These are phyloP conservation scores for Meda fulgida DNA, from an alignment of 2,797 vertebrate genomes.

Conservation along the genomic window DNA sequence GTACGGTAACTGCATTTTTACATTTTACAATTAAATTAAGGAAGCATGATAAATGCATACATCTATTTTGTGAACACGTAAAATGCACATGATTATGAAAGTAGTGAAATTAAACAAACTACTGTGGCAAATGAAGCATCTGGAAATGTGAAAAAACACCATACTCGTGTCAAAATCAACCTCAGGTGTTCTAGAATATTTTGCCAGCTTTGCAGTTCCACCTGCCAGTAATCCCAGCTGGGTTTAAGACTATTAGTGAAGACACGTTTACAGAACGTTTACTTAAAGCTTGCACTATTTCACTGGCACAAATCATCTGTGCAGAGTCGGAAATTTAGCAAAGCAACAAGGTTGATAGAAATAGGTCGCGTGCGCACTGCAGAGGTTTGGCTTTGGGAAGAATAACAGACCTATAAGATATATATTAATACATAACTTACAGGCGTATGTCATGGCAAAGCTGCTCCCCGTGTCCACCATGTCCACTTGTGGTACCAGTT, in stretches of 20 bases:
- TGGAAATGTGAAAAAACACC: neutral
- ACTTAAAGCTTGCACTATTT: neutral
- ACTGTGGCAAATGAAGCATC: neutral
- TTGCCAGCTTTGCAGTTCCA: conserved; percentile 33
- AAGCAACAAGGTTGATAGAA: conserved; percentile 45
- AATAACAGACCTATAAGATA: neutral
- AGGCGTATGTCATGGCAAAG: conserved; percentile 98
- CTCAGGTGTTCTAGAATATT: conserved; percentile 16
- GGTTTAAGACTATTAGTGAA: neutral
- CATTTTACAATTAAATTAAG: neutral
- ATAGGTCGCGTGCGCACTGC: conserved; percentile 45
- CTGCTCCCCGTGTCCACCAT: conserved; percentile 98
- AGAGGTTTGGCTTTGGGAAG: conserved; percentile 21
- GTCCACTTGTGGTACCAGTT: conserved; percentile 96
- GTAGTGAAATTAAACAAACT: neutral
- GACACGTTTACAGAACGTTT: neutral
- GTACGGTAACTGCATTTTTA: neutral
- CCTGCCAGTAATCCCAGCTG: conserved; percentile 23
- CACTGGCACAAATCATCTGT: neutral
- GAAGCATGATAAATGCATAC: neutral
- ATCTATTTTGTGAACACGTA: neutral
- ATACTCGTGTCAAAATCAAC: conserved; percentile 7
- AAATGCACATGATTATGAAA: neutral
- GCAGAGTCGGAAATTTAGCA: conserved; percentile 1
- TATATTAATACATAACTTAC: conserved; percentile 80